phyloP scores from a whole-genome alignment of 92 coral and sea anemone genomes.

The Blastomussa wellsi region DNA sequence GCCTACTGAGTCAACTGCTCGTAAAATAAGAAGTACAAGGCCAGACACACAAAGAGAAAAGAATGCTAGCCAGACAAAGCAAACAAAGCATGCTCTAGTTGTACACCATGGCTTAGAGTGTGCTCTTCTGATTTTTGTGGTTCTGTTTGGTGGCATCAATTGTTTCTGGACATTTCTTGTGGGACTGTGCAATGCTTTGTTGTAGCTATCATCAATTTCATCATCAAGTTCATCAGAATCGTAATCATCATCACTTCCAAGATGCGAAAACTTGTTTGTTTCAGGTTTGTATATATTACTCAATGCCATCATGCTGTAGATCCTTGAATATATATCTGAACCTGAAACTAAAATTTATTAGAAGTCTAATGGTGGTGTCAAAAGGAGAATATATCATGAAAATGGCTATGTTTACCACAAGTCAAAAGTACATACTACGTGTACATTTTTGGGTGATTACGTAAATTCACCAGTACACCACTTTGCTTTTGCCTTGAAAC shows the following conservation, averaged over 20 bases:
- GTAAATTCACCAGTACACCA: neutral
- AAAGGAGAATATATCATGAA: too few relatives aligned
- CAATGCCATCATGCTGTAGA: conserved; percentile 61
- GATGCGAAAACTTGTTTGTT: conserved; percentile 82
- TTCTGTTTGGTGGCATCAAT: conserved; percentile 56
- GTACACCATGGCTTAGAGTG: conserved; percentile 90
- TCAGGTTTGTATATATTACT: conserved; percentile 94
- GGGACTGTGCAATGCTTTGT: conserved; percentile 58
- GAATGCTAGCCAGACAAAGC: conserved; percentile 81
- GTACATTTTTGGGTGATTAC: too few relatives aligned
- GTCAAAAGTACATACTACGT: too few relatives aligned
- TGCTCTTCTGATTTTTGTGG: conserved; percentile 73
- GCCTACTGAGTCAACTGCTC: conserved; percentile 61
- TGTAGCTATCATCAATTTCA: conserved; percentile 69
- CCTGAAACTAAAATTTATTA: neutral
- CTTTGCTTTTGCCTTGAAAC: neutral
- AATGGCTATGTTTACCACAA: too few relatives aligned
- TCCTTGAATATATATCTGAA: neutral
- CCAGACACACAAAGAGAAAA: conserved; percentile 80
- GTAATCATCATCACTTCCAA: conserved; percentile 89
- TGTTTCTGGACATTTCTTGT: conserved; percentile 61
- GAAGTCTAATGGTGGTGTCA: too few relatives aligned
- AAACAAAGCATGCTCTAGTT: conserved; percentile 76
- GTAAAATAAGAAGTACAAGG: conserved; percentile 71
- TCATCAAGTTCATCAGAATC: conserved; percentile 82